Base-by-base conservation (phyloP, 2,113 vertebrate species). In the Gymnobelideus leadbeateri region DNA sequence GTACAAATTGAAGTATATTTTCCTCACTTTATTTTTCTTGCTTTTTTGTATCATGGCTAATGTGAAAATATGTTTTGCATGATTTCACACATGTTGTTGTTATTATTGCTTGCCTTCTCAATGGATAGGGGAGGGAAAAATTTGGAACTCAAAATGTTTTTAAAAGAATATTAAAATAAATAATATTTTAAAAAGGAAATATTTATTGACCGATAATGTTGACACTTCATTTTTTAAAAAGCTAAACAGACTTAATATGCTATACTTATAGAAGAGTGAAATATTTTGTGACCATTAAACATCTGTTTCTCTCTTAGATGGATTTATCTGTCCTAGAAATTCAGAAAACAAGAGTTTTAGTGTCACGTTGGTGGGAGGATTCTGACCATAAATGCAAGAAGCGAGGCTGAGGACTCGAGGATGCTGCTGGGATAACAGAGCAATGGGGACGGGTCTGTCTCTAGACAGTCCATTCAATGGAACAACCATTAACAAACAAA, bases 181-280 rank as follows among this genome's bases (percentile, higher is more conserved):
- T 37, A 14, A 37, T 37, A 68, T 57, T 68, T 37, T 28, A 31
- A 61, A 68, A 68, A 68, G 57, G 37, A 61, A 61, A 31, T 61
- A 8, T 61, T 61, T 61, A 37, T 68, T 37, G 31, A 68, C 57
- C 10, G 4, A 68, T 4, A 68, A 68, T 61, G 57, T 11, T 31
- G 28, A 68, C 11, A 31, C 28, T 37, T 68, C 28, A 3, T 37
- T 37, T 14, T 61, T 61, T 55, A 37, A 68, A 61, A 61, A 37
- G 0, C 46, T 93, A 96, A 57, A 54, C 24, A 61, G 19, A 93
- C 51, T 89, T 61, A 95, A 93, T 90, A 95, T 95, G 94, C 92
- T 95, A 92, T 89, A 50, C 90, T 52, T 51, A 37, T 89, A 92
- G 89, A 28, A 91, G 21, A 91, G 6, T 94, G 49, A 31, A 47